A percentile compares a stretch with the other conserved stretches of the same genome.
Evolutionary conservation across 2,888 invertebrate genomes (phyloP).

Genomic region (Ectobius pallidus): DNA sequence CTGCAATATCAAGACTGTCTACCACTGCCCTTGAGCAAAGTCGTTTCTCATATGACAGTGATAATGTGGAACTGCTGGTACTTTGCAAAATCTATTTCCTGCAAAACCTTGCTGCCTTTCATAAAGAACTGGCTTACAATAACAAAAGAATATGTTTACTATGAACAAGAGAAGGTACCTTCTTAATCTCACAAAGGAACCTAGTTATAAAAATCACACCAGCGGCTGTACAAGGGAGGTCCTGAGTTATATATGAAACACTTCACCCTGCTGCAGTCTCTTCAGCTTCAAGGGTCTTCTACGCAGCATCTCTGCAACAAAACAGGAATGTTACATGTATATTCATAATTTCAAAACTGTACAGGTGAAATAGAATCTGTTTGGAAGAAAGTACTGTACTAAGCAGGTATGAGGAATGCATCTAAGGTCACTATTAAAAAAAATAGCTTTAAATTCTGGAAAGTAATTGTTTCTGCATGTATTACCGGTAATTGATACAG

Average conservation of each 20-base stretch:
- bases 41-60: background rate
- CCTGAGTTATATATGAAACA: slow-evolving; percentile 30
- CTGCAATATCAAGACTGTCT: background rate
- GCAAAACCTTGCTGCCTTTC: background rate
- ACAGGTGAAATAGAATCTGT: no score
- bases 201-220: slow-evolving; percentile 9
- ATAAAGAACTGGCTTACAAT: background rate
- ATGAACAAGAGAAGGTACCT: slow-evolving; percentile 2
- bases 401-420: no score
- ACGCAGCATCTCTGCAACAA: slow-evolving; percentile 30
- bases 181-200: slow-evolving; percentile 27
- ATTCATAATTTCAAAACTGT: no score
- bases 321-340: no score
- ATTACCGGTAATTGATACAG: no score
- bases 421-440: no score
- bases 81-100: background rate
- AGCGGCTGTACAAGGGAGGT: slow-evolving; percentile 20
- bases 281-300: slow-evolving; percentile 15
- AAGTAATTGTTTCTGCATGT: no score
- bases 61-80: background rate
- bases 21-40: background rate
- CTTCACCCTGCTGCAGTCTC: slow-evolving; percentile 7
- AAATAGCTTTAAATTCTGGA: no score
- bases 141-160: background rate
- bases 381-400: no score